These are phyloP conservation scores for Cryptomyrus ogoouensis DNA, from an alignment of 2,113 vertebrate genomes.

Conservation along the genomic window DNA sequence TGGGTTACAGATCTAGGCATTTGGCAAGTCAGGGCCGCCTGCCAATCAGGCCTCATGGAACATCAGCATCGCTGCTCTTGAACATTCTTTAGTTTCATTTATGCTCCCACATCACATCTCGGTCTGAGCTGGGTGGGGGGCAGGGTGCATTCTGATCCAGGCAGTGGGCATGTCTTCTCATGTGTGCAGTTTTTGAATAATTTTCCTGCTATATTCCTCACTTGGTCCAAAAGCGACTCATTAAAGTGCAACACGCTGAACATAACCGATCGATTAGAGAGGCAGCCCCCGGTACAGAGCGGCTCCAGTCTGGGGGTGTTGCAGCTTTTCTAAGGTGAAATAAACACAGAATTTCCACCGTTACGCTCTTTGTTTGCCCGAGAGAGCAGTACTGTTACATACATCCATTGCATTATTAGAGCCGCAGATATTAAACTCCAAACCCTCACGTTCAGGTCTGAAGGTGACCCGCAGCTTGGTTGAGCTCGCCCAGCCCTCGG, in stretches of 20 bases:
- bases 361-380: neutral
- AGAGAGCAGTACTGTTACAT: neutral
- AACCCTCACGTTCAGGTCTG: neutral
- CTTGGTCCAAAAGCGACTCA: neutral
- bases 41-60: neutral
- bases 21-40: neutral
- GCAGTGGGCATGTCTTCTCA: neutral
- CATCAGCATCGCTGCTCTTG: neutral
- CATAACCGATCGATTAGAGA: neutral
- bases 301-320: neutral
- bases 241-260: neutral
- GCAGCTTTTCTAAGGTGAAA: neutral
- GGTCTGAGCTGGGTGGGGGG: neutral
- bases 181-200: neutral
- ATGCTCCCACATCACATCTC: neutral
- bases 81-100: neutral
- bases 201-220: neutral
- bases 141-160: neutral
- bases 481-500: neutral
- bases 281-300: neutral
- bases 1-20: neutral
- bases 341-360: neutral
- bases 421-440: neutral
- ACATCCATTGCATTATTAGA: neutral
- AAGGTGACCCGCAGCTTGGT: neutral